phyloP scores from a whole-genome alignment of 2,888 invertebrate species.

The Gonocerus acuteangulatus region DNA sequence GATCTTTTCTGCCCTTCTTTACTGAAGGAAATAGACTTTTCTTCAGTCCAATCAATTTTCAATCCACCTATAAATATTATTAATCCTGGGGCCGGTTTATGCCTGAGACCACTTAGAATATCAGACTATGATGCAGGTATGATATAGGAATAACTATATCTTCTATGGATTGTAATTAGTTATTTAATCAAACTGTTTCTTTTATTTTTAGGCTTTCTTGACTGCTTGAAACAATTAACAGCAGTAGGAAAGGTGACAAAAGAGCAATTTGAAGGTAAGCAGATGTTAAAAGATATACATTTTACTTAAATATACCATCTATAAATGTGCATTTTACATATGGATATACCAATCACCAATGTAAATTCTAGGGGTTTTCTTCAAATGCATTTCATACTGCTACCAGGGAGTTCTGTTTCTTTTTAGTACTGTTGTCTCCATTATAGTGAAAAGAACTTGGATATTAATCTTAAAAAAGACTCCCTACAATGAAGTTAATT shows the following conservation, averaged over 20 bases:
- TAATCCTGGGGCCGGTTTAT: conserved; percentile 68
- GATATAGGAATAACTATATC: not conserved
- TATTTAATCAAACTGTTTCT: not conserved
- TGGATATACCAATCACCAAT: too few relatives aligned
- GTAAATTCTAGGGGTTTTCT: too few relatives aligned
- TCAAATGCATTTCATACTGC: too few relatives aligned
- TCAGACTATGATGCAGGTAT: conserved; percentile 69
- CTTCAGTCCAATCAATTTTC: conserved; percentile 54
- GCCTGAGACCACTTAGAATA: conserved; percentile 68
- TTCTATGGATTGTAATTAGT: not conserved
- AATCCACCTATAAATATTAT: conserved; percentile 62
- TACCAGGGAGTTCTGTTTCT: too few relatives aligned
- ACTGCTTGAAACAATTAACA: conserved; percentile 74
- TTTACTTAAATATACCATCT: conserved; percentile 9
- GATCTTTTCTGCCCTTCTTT: conserved; percentile 58
- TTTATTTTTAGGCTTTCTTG: conserved; percentile 57
- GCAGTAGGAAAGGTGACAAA: conserved; percentile 70
- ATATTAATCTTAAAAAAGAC: too few relatives aligned
- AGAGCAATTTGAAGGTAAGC: conserved; percentile 72
- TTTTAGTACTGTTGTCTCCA: too few relatives aligned
- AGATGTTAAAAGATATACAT: conserved; percentile 37
- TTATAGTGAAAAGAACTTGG: too few relatives aligned
- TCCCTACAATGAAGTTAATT: too few relatives aligned
- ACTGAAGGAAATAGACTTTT: conserved; percentile 58
- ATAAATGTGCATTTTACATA: too few relatives aligned